phyloP scores from a whole-genome alignment of 2,888 invertebrate species.

The Ichneumoninae sp. region DNA sequence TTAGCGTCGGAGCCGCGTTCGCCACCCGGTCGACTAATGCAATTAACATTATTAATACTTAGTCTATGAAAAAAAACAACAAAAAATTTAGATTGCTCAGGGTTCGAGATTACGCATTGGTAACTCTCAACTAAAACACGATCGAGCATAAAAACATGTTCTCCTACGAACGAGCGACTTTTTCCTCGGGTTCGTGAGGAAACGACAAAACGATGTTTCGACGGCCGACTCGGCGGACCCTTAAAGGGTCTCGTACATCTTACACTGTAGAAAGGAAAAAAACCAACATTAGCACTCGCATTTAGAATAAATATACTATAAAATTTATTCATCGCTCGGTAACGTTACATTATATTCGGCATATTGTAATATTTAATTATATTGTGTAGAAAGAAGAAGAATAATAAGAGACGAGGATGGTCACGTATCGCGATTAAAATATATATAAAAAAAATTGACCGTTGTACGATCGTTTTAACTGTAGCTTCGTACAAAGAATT shows the following conservation, averaged over 20 bases:
- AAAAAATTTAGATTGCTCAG: constrained; percentile 75
- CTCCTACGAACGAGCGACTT: constrained; percentile 15
- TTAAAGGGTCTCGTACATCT: constrained; percentile 11
- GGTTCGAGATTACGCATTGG: constrained; percentile 68
- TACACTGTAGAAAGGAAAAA: constrained; percentile 33
- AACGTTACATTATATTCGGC: constrained; percentile 70
- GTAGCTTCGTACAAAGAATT: constrained; percentile 46
- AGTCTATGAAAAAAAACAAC: constrained; percentile 27
- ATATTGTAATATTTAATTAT: constrained; percentile 64
- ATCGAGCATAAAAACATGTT: constrained; percentile 29
- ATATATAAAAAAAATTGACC: constrained; percentile 20
- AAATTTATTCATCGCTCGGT: constrained; percentile 78
- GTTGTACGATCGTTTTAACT: constrained; percentile 43
- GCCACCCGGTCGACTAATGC: constrained; percentile 17
- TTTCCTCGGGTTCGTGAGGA: constrained; percentile 9
- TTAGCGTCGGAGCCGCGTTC: constrained; percentile 28
- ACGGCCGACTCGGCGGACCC: not conserved
- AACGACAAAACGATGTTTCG: constrained; percentile 1
- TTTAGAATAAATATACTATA: constrained; percentile 74
- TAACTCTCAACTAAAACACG: constrained; percentile 28
- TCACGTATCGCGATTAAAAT: constrained; percentile 30
- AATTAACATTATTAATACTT: constrained; percentile 5
- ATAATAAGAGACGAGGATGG: constrained; percentile 49
- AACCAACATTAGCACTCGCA: constrained; percentile 36
- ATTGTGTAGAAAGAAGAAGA: constrained; percentile 48